phyloP scores from a whole-genome alignment of 2,888 invertebrate species.

The Lottia gigantea region DNA sequence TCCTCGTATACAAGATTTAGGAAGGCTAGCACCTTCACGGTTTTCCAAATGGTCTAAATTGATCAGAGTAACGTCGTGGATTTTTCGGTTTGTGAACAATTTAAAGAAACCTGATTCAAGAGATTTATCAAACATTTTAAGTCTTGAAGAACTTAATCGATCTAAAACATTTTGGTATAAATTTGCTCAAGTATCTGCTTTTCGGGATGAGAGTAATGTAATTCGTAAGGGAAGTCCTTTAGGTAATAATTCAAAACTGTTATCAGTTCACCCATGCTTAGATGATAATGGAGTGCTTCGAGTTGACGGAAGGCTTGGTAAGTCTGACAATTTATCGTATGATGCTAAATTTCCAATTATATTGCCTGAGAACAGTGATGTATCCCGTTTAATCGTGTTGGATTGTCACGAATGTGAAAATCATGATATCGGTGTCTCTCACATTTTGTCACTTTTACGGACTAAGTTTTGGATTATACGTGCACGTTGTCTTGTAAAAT shows the following conservation, averaged over 20 bases:
- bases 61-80: too few relatives aligned
- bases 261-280: constrained; percentile 10
- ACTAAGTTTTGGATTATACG: constrained; percentile 26
- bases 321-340: constrained; percentile 18
- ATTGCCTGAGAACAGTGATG: constrained; percentile 20
- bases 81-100: too few relatives aligned
- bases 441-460: constrained; percentile 18
- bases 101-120: too few relatives aligned
- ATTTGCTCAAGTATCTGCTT: constrained; percentile 15
- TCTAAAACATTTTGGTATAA: constrained; percentile 17
- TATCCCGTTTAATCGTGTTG: constrained; percentile 19
- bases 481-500: constrained; percentile 21
- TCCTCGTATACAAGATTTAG: too few relatives aligned
- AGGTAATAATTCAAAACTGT: constrained; percentile 8
- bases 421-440: constrained; percentile 25
- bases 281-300: constrained; percentile 18
- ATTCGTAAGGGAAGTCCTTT: background rate
- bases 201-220: constrained; percentile 8
- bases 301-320: constrained; percentile 13
- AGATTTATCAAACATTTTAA: too few relatives aligned
- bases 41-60: too few relatives aligned
- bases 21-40: too few relatives aligned
- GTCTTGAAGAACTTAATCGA: too few relatives aligned
- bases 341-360: constrained; percentile 25
- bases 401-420: constrained; percentile 18